Evolutionary conservation across 2,888 invertebrate species (phyloP).

Genomic region (Drosophila trichaetosa): DNA sequence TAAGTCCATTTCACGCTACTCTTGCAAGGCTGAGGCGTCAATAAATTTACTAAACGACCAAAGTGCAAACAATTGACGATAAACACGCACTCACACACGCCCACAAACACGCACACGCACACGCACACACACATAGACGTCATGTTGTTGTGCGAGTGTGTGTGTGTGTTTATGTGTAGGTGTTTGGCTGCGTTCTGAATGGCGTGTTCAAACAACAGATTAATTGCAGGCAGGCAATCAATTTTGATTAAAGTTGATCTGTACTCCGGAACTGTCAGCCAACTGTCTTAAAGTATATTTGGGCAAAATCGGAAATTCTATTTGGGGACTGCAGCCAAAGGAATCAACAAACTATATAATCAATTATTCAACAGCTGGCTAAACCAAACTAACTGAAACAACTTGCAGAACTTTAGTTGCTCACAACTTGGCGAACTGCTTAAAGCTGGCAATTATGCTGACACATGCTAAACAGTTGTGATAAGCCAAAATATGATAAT

Average conservation of each 20-base stretch:
- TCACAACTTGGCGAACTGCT: not conserved
- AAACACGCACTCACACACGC: conserved; percentile 36
- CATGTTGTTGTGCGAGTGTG: conserved; percentile 37
- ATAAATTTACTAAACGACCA: conserved; percentile 77
- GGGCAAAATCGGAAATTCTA: conserved; percentile 9
- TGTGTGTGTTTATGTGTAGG: conserved; percentile 20
- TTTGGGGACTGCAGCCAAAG: conserved; percentile 6
- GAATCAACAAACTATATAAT: conserved; percentile 16
- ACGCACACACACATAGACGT: conserved; percentile 23
- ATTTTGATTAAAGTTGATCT: conserved; percentile 75
- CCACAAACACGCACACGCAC: conserved; percentile 17
- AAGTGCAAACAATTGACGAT: conserved; percentile 55
- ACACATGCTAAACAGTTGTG: not conserved
- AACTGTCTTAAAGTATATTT: conserved; percentile 51
- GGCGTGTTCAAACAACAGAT: conserved; percentile 76
- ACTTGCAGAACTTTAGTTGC: not conserved
- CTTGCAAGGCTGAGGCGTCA: conserved; percentile 62
- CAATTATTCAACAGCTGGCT: conserved; percentile 44
- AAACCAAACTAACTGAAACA: conserved; percentile 16
- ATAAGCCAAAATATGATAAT: conserved; percentile 26
- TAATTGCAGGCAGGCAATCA: conserved; percentile 73
- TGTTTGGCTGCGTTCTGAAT: conserved; percentile 53
- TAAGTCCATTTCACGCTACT: conserved; percentile 13
- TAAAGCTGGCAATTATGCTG: not conserved
- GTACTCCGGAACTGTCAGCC: conserved; percentile 28